phyloP scores from a whole-genome alignment of 2,888 invertebrate species.

The Lepidochitona cinerea region DNA sequence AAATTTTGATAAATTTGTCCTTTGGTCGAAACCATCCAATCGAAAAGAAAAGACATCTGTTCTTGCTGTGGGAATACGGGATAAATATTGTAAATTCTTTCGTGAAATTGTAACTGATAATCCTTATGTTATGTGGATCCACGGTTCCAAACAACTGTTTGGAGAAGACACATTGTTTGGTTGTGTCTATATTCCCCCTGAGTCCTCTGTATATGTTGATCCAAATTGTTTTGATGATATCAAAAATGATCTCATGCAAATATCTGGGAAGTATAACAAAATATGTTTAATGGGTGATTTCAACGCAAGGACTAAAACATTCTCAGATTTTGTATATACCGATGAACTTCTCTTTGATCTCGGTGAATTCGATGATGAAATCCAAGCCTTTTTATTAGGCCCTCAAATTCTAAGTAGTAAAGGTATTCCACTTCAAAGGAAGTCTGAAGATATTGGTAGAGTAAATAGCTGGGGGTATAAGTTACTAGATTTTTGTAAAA shows the following conservation, averaged over 20 bases:
- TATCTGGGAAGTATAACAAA: background rate
- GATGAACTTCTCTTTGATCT: background rate
- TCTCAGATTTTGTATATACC: background rate
- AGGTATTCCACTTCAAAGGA: background rate
- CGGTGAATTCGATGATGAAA: background rate
- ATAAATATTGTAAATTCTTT: background rate
- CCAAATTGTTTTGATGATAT: background rate
- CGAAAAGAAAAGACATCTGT: no score
- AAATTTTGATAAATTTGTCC: background rate
- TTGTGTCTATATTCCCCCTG: background rate
- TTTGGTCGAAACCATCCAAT: background rate
- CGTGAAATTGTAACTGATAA: background rate
- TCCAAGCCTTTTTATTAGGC: background rate
- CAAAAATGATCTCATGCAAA: background rate
- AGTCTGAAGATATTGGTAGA: background rate
- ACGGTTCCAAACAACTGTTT: background rate
- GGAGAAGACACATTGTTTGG: background rate
- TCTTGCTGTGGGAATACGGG: no score
- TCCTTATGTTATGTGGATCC: background rate
- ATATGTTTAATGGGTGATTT: slow-evolving; percentile 1
- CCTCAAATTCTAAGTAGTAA: background rate
- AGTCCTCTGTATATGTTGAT: background rate
- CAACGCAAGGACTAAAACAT: background rate
- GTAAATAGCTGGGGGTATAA: background rate
- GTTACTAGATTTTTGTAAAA: background rate